Percentiles rank a stretch among this genome's conserved stretches.
Evolutionary conservation across 2,113 vertebrate genomes (phyloP).

Genomic region (Chinchilla lanigera): DNA sequence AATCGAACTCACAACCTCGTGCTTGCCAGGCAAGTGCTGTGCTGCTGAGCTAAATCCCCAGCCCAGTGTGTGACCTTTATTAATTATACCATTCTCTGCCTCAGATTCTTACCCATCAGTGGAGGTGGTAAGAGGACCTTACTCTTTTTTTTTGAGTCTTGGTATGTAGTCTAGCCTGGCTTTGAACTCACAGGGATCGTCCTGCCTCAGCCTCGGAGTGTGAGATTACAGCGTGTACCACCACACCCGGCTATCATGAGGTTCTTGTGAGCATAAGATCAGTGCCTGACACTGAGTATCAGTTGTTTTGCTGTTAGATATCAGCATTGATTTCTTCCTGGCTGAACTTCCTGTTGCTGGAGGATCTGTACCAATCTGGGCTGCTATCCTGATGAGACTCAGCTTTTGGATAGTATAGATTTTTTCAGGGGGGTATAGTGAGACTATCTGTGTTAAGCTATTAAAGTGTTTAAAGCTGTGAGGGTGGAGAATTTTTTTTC

Average conservation of each 20-base stretch:
- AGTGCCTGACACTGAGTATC: not conserved
- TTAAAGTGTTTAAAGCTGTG: constrained; percentile 51
- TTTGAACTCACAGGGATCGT: not conserved
- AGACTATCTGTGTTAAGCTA: not conserved
- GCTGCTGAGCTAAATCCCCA: too few relatives aligned
- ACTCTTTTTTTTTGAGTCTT: not conserved
- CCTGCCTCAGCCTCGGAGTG: not conserved
- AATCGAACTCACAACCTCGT: too few relatives aligned
- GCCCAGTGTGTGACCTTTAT: constrained; percentile 10
- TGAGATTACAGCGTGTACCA: not conserved
- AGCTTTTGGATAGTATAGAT: not conserved
- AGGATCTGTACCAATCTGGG: not conserved
- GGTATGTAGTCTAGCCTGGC: not conserved
- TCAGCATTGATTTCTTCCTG: not conserved
- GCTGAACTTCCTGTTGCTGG: not conserved
- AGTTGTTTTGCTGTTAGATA: constrained; percentile 14
- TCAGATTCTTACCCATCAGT: constrained; percentile 20
- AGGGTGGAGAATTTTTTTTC: constrained; percentile 11
- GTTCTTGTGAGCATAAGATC: constrained; percentile 7
- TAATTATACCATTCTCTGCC: not conserved
- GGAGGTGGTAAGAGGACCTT: not conserved
- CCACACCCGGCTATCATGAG: not conserved
- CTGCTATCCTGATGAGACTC: not conserved
- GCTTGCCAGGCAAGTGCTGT: too few relatives aligned
- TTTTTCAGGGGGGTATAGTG: not conserved